Conservation (phyloP, 2,113 vertebrate genomes). For the Todiramphus saurophagus region DNA sequence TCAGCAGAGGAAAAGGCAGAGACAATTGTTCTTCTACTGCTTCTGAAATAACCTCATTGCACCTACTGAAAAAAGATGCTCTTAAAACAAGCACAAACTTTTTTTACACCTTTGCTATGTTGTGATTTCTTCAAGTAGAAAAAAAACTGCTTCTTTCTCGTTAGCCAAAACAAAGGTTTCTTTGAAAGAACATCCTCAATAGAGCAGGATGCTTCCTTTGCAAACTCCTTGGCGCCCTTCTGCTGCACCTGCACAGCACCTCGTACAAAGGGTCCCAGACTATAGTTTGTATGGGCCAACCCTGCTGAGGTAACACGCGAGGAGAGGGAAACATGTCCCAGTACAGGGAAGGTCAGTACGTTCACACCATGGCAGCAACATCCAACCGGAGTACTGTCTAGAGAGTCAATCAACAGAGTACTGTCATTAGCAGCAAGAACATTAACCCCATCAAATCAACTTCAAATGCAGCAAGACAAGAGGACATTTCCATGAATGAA, state of each 20-base stretch:
- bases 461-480: accelerated
- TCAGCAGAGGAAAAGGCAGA: background rate
- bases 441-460: background rate
- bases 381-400: background rate
- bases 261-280: accelerated
- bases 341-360: too few relatives aligned
- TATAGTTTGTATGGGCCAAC: background rate
- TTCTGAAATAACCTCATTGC: background rate
- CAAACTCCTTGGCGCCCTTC: background rate
- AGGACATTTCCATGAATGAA: background rate
- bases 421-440: background rate
- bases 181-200: background rate
- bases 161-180: background rate
- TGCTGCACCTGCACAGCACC: background rate
- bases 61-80: background rate
- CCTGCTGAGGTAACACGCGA: background rate
- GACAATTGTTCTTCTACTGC: background rate
- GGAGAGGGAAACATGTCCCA: background rate
- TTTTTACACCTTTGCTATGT: background rate
- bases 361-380: accelerated
- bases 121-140: background rate
- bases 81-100: background rate
- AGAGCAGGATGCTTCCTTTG: background rate
- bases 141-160: background rate
- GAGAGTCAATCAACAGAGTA: background rate